phyloP scores from a whole-genome alignment of 2,888 invertebrate genomes.

The Eumacrocentrus americanus region DNA sequence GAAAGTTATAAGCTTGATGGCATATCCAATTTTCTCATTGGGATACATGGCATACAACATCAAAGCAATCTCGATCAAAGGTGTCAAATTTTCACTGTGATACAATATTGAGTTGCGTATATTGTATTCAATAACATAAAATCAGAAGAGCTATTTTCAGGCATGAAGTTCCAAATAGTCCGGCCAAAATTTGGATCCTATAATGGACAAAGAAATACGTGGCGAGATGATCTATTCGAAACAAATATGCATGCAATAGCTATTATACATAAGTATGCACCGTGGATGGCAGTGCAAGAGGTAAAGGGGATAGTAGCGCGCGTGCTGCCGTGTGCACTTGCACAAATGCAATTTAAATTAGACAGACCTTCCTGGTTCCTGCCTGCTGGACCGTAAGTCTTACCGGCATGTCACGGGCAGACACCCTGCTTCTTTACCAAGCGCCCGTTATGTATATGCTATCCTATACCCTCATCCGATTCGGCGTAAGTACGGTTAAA shows the following conservation, averaged over 20 bases:
- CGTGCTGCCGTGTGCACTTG: constrained; percentile 29
- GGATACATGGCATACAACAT: too few species aligned
- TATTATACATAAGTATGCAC: constrained; percentile 16
- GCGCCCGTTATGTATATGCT: constrained; percentile 12
- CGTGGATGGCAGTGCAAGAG: too few species aligned
- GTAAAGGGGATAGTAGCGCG: constrained; percentile 21
- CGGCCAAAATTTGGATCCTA: too few species aligned
- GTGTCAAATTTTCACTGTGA: too few species aligned
- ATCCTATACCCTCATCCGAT: constrained; percentile 15
- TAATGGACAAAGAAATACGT: too few species aligned
- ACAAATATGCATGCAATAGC: neutral
- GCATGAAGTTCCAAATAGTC: too few species aligned
- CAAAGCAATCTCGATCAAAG: too few species aligned
- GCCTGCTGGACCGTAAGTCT: constrained; percentile 47
- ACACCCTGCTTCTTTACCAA: constrained; percentile 33
- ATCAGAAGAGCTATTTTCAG: too few species aligned
- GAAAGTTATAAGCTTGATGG: neutral
- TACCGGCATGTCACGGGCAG: constrained; percentile 43
- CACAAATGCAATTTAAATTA: constrained; percentile 51
- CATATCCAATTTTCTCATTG: neutral
- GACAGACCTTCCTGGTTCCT: constrained; percentile 40
- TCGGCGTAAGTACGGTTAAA: constrained; percentile 18
- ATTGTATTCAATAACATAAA: too few species aligned
- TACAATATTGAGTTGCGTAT: too few species aligned
- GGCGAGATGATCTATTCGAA: neutral